phyloP scores from a whole-genome alignment of 2,888 invertebrate genomes.

The Osmoderma eremita region DNA sequence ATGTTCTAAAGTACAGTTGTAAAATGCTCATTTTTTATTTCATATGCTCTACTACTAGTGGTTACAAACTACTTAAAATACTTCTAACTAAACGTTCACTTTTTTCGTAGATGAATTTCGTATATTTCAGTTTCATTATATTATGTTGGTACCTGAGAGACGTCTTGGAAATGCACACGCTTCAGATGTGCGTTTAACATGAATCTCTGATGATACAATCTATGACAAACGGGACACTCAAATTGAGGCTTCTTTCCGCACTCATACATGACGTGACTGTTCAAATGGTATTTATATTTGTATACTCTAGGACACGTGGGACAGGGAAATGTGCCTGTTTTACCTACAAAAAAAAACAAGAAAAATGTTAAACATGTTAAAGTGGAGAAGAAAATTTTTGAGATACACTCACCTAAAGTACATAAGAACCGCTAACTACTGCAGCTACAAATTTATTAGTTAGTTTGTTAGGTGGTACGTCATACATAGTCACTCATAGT shows the following conservation, averaged over 20 bases:
- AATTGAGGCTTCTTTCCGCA: constrained; percentile 66
- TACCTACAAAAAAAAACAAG: constrained; percentile 17
- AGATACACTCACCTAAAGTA: constrained; percentile 25
- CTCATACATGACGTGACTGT: constrained; percentile 78
- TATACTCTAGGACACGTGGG: constrained; percentile 79
- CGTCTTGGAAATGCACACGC: constrained; percentile 25
- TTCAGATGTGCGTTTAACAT: constrained; percentile 37
- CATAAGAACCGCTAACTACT: no score
- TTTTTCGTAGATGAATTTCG: no score
- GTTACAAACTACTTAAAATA: no score
- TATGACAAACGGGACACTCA: constrained; percentile 34
- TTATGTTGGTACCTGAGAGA: no score
- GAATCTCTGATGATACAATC: constrained; percentile 37
- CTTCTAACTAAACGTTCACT: no score
- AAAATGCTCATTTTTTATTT: no score
- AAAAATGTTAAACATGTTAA: not conserved
- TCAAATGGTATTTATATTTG: constrained; percentile 75
- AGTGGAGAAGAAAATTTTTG: not conserved
- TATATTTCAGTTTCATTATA: no score
- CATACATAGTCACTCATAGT: no score
- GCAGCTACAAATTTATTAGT: no score
- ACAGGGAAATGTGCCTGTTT: constrained; percentile 59
- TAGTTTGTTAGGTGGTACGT: no score
- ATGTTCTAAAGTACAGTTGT: no score
- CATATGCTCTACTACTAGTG: no score